Conservation (phyloP, 2,113 vertebrate genomes). For the Ahaetulla prasina region DNA sequence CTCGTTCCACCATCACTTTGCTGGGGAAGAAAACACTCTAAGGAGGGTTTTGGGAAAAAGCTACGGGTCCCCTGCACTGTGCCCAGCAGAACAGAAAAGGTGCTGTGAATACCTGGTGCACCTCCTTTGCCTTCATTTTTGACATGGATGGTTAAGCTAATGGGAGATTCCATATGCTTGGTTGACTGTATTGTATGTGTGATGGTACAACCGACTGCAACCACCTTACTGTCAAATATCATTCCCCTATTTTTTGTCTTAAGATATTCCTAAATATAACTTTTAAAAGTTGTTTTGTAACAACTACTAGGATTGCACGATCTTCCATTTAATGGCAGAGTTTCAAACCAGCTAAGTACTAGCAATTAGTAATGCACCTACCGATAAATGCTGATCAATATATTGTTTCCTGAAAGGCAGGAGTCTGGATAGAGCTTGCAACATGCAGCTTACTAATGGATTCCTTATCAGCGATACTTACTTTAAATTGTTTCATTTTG, state of each 20-base stretch:
- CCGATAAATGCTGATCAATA: not conserved
- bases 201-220: not conserved
- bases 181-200: not conserved
- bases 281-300: not conserved
- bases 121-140: not conserved
- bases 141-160: not conserved
- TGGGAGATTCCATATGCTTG: not conserved
- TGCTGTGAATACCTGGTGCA: not conserved
- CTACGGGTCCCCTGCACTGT: not conserved
- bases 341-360: not conserved
- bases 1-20: too few species aligned
- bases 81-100: not conserved
- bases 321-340: not conserved
- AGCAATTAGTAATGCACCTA: not conserved
- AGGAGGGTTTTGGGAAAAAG: not conserved
- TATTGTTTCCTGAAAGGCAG: not conserved
- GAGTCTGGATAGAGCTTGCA: rapidly evolving
- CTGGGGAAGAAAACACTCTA: not conserved
- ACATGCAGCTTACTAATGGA: not conserved
- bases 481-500: not conserved
- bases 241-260: not conserved
- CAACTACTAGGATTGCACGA: rapidly evolving
- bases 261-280: not conserved
- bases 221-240: not conserved
- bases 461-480: constrained; percentile 1